Base-by-base conservation (phyloP, 2,888 invertebrate genomes). In the Nomada goodeniana region DNA sequence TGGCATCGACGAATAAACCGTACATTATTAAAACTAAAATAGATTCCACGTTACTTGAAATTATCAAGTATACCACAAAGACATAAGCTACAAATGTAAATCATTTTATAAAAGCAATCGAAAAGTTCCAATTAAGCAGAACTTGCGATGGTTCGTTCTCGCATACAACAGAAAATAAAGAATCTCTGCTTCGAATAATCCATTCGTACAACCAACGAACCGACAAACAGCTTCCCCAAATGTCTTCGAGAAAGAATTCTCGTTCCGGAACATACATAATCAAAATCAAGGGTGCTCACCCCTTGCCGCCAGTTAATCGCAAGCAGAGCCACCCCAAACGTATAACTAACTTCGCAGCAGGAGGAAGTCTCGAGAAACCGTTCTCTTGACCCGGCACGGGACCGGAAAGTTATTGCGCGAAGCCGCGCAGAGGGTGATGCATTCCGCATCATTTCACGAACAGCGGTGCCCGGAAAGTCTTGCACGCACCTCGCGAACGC, bases 391-490 rank as follows among this genome's bases (percentile, higher is more conserved):
- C 60, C 36, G 52, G 59, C 52, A 36, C 47, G 18, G 61, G 23
- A 76, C 50, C 15, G 77, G 63, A 44, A 74, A 71, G 78, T 79
- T 87, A 36, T 36, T 36, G 36, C 36, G 7, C 36, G 36, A 36
- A 36, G 36, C 36, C 36, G 36, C 36, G 36, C 36, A 36, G 7
- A 36, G 36, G 36, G 36, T 36, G 36, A 36, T 36, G 36, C 9
- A 9, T 89, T 84, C 86, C 83, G 90, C 87, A 89, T 89, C 87
- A 90, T 89, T 90, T 89, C 77, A 83, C 76, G 85, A 82, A 83
- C 84, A 84, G 76, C 82, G 79, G 79, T 59, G 69, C 52, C 78
- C 67, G 79, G 84, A 86, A 86, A 82, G 76, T 74, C 71, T 76
- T 61, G 44, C 74, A 70, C 55, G 60, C 44, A 53, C 77, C 59